phyloP scores from a whole-genome alignment of 2,888 invertebrate species.

The Pandemis heparana region DNA sequence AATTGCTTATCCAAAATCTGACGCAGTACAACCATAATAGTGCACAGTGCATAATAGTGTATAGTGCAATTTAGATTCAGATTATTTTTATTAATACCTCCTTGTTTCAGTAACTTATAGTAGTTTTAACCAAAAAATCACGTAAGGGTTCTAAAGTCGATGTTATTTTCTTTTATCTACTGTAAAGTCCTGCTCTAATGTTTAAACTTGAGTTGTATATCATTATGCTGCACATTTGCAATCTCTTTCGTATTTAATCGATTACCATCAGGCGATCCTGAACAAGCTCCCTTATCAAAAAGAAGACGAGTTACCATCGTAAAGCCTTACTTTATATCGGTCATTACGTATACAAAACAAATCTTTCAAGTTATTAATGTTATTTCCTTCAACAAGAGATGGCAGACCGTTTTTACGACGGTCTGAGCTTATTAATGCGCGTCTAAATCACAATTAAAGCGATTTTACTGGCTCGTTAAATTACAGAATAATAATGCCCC shows the following conservation, averaged over 20 bases:
- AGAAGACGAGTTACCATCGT: not conserved
- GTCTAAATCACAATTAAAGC: slow-evolving; percentile 41
- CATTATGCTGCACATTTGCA: no score
- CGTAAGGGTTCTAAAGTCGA: no score
- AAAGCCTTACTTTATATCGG: not conserved
- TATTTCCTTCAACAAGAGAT: slow-evolving; percentile 25
- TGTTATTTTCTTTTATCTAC: no score
- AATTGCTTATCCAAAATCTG: not conserved
- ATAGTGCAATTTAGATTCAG: no score
- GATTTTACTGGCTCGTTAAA: slow-evolving; percentile 40
- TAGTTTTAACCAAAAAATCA: no score
- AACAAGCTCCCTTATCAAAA: not conserved
- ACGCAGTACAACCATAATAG: not conserved
- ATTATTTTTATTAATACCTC: no score
- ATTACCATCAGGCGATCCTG: no score
- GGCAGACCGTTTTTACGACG: slow-evolving; percentile 31
- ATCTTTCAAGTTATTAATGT: slow-evolving; percentile 16
- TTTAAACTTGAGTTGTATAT: no score
- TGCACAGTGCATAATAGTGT: not conserved
- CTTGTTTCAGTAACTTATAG: no score
- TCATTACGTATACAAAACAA: not conserved
- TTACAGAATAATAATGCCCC: slow-evolving; percentile 27
- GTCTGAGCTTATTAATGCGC: slow-evolving; percentile 31
- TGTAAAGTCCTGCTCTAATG: no score
- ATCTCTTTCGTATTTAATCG: no score